phyloP scores from a whole-genome alignment of 2,113 vertebrate species.

The Toxostoma redivivum region DNA sequence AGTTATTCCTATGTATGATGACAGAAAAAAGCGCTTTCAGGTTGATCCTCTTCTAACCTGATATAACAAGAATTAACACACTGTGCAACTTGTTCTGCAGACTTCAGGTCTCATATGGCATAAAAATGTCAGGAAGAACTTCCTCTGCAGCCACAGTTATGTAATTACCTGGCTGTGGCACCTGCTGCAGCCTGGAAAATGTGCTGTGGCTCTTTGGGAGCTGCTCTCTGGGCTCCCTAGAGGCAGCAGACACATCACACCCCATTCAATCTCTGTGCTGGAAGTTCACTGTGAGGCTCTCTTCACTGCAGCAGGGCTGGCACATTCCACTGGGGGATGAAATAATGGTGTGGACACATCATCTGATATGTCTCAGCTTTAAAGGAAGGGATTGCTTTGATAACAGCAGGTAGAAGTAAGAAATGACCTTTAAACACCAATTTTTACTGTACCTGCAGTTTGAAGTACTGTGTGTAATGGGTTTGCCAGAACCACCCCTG shows the following conservation, averaged over 20 bases:
- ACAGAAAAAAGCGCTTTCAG: neutral
- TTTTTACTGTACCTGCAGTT: neutral
- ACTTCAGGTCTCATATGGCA: neutral
- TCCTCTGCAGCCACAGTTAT: neutral
- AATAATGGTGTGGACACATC: neutral
- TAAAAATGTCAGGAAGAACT: neutral
- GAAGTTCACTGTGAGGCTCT: neutral
- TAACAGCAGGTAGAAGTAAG: slow-evolving; percentile 1
- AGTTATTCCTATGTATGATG: neutral
- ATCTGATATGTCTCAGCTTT: neutral
- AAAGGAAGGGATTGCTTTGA: slow-evolving; percentile 19
- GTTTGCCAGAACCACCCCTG: neutral
- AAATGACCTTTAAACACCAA: slow-evolving; percentile 15
- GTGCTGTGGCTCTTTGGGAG: neutral
- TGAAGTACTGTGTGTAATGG: neutral
- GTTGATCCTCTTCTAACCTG: neutral
- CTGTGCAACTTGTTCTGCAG: accelerated
- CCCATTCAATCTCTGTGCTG: neutral
- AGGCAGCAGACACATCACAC: neutral
- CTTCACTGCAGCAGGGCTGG: neutral
- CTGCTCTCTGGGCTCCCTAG: neutral
- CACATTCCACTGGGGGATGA: neutral
- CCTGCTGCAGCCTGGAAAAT: neutral
- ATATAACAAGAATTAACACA: neutral
- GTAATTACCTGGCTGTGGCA: neutral